phyloP scores from a whole-genome alignment of 2,797 vertebrate genomes.

The Paramormyrops hopkinsi region DNA sequence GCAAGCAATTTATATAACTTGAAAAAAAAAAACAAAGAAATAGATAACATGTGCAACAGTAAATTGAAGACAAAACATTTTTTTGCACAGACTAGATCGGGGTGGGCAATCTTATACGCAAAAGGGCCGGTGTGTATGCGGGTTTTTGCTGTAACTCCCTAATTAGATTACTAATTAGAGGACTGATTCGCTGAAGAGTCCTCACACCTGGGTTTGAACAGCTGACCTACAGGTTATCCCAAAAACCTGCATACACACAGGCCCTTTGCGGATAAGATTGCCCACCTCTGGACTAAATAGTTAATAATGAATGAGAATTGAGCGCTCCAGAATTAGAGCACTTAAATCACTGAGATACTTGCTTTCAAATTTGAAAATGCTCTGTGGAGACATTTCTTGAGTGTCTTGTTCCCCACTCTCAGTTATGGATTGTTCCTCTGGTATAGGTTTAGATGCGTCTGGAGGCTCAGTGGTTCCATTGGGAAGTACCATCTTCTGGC shows the following conservation, averaged over 20 bases:
- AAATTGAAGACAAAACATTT: neutral
- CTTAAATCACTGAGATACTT: slow-evolving; percentile 34
- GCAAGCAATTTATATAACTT: neutral
- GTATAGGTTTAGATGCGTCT: neutral
- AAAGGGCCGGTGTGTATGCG: too few species aligned
- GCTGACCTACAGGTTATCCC: too few species aligned
- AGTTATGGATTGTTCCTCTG: slow-evolving; percentile 23
- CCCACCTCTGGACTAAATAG: neutral
- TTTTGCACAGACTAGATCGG: neutral
- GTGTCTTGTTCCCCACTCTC: slow-evolving; percentile 2
- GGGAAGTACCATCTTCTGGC: slow-evolving; percentile 15
- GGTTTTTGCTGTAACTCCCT: too few species aligned
- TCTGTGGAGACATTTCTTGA: slow-evolving; percentile 38
- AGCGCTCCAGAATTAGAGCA: neutral
- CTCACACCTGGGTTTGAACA: too few species aligned
- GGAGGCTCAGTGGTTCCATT: slow-evolving; percentile 20
- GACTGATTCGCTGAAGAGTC: too few species aligned
- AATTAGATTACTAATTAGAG: too few species aligned
- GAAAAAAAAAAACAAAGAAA: neutral
- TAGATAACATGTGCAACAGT: neutral
- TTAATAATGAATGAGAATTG: neutral
- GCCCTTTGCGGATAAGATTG: too few species aligned
- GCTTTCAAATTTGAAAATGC: slow-evolving; percentile 77
- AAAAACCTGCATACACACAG: too few species aligned
- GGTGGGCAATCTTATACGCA: too few species aligned